Conservation (phyloP, 2,888 invertebrate genomes). For the Rhamphomyia laevipes region DNA sequence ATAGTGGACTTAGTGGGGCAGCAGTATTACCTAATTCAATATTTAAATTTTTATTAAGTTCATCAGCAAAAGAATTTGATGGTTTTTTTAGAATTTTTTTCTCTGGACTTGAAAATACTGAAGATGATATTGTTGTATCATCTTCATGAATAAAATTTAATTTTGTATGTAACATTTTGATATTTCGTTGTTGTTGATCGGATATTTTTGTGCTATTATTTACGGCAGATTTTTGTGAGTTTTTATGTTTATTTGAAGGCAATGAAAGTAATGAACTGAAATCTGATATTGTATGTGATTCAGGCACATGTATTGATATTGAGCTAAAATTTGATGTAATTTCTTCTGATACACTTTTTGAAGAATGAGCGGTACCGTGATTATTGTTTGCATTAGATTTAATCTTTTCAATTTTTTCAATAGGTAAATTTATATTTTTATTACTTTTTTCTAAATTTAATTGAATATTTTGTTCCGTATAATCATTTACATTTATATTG, state of each 20-base stretch:
- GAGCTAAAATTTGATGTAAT: conserved; percentile 24
- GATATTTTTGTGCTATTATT: background rate
- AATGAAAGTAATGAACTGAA: conserved; percentile 17
- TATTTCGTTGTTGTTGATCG: background rate
- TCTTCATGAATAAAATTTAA: conserved; percentile 17
- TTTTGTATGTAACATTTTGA: background rate
- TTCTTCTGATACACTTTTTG: conserved; percentile 19
- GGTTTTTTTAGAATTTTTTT: conserved; percentile 10
- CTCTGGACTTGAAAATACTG: conserved; percentile 24
- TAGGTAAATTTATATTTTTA: no score
- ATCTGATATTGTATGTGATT: conserved; percentile 21
- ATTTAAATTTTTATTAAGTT: background rate
- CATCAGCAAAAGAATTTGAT: no score
- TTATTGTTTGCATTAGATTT: conserved; percentile 3
- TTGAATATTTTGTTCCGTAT: no score
- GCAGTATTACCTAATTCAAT: conserved; percentile 10
- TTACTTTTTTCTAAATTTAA: no score
- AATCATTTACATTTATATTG: background rate
- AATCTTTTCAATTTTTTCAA: background rate
- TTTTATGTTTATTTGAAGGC: background rate
- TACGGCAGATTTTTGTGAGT: background rate
- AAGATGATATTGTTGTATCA: conserved; percentile 24
- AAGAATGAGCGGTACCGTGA: no score
- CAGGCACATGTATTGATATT: conserved; percentile 20
- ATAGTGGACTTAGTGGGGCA: conserved; percentile 21